A percentile compares a stretch with the other conserved stretches of the same genome.
Conservation (phyloP, 2,888 invertebrate species). For the Ganaspis brasiliensis region DNA sequence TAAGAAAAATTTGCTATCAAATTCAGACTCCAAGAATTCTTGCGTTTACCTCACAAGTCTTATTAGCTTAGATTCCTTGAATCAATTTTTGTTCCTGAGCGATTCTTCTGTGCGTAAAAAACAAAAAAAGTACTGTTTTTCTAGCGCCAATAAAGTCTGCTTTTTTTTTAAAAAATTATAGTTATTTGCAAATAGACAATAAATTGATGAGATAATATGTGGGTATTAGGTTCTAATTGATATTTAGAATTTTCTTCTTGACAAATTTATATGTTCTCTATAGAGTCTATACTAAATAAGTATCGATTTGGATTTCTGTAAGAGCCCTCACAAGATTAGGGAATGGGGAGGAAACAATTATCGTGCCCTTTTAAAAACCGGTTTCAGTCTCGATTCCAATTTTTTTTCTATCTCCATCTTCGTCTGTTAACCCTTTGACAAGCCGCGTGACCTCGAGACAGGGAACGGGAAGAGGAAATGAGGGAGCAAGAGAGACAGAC, state of each 20-base stretch:
- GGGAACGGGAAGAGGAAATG: constrained; percentile 26
- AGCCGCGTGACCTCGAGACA: constrained; percentile 51
- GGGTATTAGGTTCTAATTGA: too few species aligned
- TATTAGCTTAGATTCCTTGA: background rate
- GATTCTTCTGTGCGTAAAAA: background rate
- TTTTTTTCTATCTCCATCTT: constrained; percentile 55
- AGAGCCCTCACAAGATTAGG: too few species aligned
- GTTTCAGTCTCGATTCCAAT: constrained; percentile 60
- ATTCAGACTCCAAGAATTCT: background rate
- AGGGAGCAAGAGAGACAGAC: constrained; percentile 41
- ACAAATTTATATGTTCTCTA: too few species aligned
- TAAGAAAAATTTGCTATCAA: background rate
- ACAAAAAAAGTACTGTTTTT: too few species aligned
- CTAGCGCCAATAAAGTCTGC: too few species aligned
- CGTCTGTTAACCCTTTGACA: constrained; percentile 64
- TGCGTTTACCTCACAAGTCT: background rate
- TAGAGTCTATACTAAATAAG: too few species aligned
- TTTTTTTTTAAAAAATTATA: background rate
- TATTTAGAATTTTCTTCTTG: too few species aligned
- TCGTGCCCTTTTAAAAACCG: constrained; percentile 70
- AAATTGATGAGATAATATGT: too few species aligned
- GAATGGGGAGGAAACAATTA: constrained; percentile 69
- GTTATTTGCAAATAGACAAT: too few species aligned
- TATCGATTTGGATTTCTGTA: too few species aligned
- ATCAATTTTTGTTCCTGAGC: background rate